Evolutionary conservation across 2,113 vertebrate species (phyloP), one percentile per base, ranked within the genome.

Genomic region (Cromileptes altivelis): DNA sequence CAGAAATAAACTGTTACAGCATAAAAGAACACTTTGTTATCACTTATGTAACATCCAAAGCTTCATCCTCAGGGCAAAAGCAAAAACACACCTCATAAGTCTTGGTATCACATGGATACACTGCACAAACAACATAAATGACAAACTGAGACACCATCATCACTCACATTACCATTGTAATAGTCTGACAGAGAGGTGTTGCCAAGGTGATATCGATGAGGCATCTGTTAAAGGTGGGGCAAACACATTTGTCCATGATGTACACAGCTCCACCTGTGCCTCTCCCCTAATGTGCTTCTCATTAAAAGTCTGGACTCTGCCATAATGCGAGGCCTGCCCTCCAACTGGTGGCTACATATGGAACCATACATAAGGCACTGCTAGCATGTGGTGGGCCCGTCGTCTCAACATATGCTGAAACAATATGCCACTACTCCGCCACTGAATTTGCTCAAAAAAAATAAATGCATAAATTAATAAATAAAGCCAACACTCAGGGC

Each of bases 271-370:
- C 70, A 78, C 47, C 77, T 84, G 68, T 45, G 30, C 4, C 6
- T 56, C 13, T 61, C 4, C 8, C 33, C 56, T 6, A n/a, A 78
- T 19, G 4, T 23, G 27, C 5, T n/a, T 65, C 72, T 81, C 25
- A 70, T 85, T 70, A 52, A 73, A 72, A 23, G 13, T 19, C 55
- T 61, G 27, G 1, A 57, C 42, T 42, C 25, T 25, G 67, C 17
- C n/a, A 67, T 47, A 40, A 64, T 80, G 73, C 5, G 30, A 74
- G 37, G 63, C 27, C 67, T 50, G 65, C 49, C 72, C 75, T 73
- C 74, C 84, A 88, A 86, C 85, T 77, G 79, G 84, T 63, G 70
- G 49, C 64, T 77, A 4, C 85, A 89, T 86, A 88, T 80, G 88
- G 84, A 71, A 52, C 25, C 40, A 33, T 82, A 13, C 75, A 78